Base-by-base conservation (phyloP, 2,797 vertebrate species). In the Parauchenoglanis ngamensis region DNA sequence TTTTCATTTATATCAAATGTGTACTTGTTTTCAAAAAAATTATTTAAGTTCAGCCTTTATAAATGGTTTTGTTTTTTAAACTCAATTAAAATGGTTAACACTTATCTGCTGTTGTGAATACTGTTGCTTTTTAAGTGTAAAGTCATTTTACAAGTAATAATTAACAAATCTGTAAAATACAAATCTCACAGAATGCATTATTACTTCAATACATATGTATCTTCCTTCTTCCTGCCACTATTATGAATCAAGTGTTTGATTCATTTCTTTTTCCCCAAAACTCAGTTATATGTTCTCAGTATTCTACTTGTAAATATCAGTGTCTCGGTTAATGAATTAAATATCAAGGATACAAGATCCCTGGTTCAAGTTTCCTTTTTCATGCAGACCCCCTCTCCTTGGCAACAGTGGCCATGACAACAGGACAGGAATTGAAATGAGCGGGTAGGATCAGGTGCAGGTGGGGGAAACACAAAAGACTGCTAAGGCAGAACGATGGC, bases 351-450 rank as follows among this genome's bases (percentile, higher is more conserved):
- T 91, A 93, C 92, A 89, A 92, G 94, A 95, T 93, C 94, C 78
- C 84, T 75, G 91, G 93, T 91, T 95, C 92, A 83, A 93, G 93
- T 96, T 96, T 92, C 95, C 94, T 92, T 91, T 94, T 91, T 94
- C 89, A 89, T 92, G 89, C 92, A 83, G 90, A 54, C 92, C 91
- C 90, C 90, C 82, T 93, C 91, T 83, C 94, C 94, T 70, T 92
- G 94, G 95, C 85, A 95, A 96, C 96, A 6, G 96, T 95, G 90
- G 92, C 81, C 95, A 95, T 95, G 96, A 92, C 94, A 93, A 96
- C 95, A 87, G 79, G 87, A 85, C 73, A 6, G 92, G 91, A 93
- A 92, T 92, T 94, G 93, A 94, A 93, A 93, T 63, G 67, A 88
- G 89, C 90, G 84, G 89, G 86, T 85, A 89, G 92, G 83, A 54